Evolutionary conservation across 2,797 vertebrate species (phyloP).

Genomic region (Phoeniculus purpureus): DNA sequence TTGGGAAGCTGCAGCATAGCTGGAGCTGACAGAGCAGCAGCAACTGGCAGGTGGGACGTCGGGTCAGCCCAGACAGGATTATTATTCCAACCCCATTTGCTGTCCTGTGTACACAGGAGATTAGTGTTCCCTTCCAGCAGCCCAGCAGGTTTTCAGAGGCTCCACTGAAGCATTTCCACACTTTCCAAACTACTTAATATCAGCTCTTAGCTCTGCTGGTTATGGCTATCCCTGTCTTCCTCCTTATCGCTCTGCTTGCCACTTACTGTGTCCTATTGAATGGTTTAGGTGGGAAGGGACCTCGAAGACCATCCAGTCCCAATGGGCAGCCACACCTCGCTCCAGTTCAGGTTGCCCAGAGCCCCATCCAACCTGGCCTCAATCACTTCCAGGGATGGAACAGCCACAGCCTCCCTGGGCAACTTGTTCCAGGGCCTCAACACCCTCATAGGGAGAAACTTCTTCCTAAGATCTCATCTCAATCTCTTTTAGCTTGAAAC

Average conservation of each 20-base stretch:
- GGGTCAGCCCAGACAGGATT: neutral
- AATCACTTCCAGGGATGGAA: too few species aligned
- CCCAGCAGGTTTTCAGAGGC: neutral
- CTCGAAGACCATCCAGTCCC: too few species aligned
- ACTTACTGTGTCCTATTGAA: neutral
- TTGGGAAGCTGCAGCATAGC: neutral
- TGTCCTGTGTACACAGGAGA: neutral
- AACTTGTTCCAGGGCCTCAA: too few species aligned
- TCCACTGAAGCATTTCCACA: neutral
- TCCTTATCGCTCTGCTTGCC: neutral
- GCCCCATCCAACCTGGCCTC: too few species aligned
- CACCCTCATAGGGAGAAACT: too few species aligned
- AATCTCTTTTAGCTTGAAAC: too few species aligned
- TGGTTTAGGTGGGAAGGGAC: too few species aligned
- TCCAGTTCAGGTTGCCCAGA: too few species aligned
- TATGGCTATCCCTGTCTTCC: neutral
- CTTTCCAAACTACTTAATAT: neutral
- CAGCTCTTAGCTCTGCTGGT: neutral
- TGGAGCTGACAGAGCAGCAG: neutral
- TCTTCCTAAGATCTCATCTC: too few species aligned
- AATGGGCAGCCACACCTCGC: too few species aligned
- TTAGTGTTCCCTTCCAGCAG: neutral
- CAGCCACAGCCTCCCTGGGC: too few species aligned
- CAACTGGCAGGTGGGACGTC: neutral
- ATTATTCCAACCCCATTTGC: too few species aligned